phyloP scores from a whole-genome alignment of 92 coral and sea anemone genomes.

The Phenganax subtilis region DNA sequence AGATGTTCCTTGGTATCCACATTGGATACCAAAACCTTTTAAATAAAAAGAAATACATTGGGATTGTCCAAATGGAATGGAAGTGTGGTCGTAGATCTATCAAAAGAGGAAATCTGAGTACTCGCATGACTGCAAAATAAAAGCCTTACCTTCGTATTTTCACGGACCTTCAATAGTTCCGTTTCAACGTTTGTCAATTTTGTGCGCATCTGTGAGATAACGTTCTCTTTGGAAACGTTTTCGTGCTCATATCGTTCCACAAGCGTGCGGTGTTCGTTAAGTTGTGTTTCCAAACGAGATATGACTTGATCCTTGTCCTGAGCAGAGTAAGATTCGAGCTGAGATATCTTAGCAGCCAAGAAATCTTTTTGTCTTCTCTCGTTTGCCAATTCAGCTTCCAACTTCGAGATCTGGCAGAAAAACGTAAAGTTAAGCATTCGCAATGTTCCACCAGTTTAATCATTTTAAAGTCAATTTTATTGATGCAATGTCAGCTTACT shows the following conservation, averaged over 20 bases:
- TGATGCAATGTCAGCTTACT: neutral
- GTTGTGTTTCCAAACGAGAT: constrained; percentile 51
- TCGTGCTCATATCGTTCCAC: constrained; percentile 62
- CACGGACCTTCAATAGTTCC: constrained; percentile 52
- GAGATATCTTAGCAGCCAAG: constrained; percentile 53
- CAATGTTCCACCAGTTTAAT: neutral
- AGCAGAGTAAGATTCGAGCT: constrained; percentile 59
- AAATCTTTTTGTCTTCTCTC: constrained; percentile 70
- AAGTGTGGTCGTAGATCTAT: too few relatives aligned
- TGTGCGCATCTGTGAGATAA: constrained; percentile 70
- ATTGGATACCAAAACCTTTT: neutral
- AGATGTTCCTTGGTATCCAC: constrained; percentile 18
- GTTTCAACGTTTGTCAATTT: constrained; percentile 60
- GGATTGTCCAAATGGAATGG: too few relatives aligned
- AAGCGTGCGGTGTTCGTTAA: constrained; percentile 66
- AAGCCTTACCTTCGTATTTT: constrained; percentile 11
- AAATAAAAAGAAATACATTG: too few relatives aligned
- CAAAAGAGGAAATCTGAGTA: too few relatives aligned
- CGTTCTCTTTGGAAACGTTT: constrained; percentile 61
- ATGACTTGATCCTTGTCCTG: constrained; percentile 35
- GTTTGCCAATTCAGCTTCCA: constrained; percentile 82
- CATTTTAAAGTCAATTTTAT: neutral
- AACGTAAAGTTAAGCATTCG: neutral
- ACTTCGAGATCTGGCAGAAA: constrained; percentile 50
- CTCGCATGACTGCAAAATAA: too few relatives aligned